phyloP scores from a whole-genome alignment of 1,140 invertebrate genomes.

The Acyrthosiphon pisum region DNA sequence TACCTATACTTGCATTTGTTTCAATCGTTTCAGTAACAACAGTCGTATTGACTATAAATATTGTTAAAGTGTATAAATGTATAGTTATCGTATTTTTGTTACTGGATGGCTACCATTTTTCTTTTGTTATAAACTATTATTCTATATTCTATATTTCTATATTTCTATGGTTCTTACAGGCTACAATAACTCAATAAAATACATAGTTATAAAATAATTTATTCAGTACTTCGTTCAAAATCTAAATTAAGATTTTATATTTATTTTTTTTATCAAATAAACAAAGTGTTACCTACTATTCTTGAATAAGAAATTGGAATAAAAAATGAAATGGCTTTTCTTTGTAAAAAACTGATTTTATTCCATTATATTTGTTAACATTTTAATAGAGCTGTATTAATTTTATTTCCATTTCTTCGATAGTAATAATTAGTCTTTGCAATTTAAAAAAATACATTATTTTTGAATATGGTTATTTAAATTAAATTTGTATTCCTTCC shows the following conservation, averaged over 20 bases:
- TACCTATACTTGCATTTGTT: neutral
- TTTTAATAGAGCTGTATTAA: neutral
- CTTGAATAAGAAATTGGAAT: neutral
- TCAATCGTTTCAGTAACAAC: neutral
- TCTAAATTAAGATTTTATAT: neutral
- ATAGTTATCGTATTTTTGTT: neutral
- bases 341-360: neutral
- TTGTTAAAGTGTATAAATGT: neutral
- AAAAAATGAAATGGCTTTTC: neutral
- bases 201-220: neutral
- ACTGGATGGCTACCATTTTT: too few relatives aligned
- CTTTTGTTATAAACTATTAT: too few relatives aligned
- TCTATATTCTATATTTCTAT: too few relatives aligned
- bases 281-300: neutral
- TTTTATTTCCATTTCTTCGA: neutral
- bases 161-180: neutral
- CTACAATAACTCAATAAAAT: neutral
- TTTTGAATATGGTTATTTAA: neutral
- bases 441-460: neutral
- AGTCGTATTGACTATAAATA: neutral
- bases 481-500: neutral
- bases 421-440: neutral
- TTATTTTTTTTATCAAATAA: neutral
- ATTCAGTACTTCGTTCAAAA: neutral
- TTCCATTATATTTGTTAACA: neutral